Conservation (phyloP, 2,888 invertebrate genomes). For the Drosophila siamana region DNA sequence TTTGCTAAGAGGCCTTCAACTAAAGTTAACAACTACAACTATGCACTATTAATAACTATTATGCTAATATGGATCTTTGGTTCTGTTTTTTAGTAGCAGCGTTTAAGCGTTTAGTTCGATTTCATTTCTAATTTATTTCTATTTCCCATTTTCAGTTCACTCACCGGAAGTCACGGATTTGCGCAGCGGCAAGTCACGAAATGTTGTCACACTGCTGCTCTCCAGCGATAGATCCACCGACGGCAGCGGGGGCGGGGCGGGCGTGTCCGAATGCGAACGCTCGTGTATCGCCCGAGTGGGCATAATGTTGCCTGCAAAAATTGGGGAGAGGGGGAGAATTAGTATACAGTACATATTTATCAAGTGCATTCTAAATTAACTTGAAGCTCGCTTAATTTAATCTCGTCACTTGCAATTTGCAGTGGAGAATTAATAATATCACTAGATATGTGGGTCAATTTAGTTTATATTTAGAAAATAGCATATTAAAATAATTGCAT, state of each 20-base stretch:
- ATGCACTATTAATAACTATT: constrained; percentile 36
- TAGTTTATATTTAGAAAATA: background rate
- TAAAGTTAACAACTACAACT: constrained; percentile 63
- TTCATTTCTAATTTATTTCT: background rate
- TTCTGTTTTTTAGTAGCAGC: constrained; percentile 59
- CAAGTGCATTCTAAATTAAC: background rate
- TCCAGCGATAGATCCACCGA: constrained; percentile 96
- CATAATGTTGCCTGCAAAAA: constrained; percentile 65
- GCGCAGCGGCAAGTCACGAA: constrained; percentile 94
- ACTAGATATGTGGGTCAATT: background rate
- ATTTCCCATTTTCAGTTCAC: constrained; percentile 51
- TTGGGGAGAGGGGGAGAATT: background rate
- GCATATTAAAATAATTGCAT: background rate
- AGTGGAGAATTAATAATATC: background rate
- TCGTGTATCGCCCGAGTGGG: constrained; percentile 90
- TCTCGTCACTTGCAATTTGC: background rate
- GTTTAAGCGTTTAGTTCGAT: constrained; percentile 40
- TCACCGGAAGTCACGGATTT: constrained; percentile 92
- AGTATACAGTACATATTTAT: background rate
- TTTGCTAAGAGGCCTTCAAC: constrained; percentile 22
- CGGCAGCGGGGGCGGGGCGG: constrained; percentile 90
- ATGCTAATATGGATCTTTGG: constrained; percentile 21
- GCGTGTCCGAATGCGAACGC: constrained; percentile 94
- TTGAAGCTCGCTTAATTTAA: background rate
- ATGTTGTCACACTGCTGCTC: constrained; percentile 97